Evolutionary conservation across 2,888 invertebrate genomes (phyloP).

Genomic region (Napeogenes sylphis): DNA sequence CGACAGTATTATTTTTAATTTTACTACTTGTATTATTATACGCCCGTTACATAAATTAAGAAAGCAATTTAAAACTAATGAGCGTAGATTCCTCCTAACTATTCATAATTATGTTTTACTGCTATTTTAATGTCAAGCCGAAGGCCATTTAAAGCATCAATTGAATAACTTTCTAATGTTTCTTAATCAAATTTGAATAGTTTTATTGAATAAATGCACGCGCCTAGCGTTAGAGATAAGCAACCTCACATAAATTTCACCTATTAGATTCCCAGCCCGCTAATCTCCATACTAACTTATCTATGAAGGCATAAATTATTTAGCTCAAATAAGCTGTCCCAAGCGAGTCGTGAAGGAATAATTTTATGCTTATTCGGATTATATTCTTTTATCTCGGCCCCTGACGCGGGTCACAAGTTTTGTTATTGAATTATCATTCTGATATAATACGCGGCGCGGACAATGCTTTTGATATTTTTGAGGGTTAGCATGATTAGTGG

Average conservation of each 20-base stretch:
- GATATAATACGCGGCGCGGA: slow-evolving; percentile 69
- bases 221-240: slow-evolving; percentile 61
- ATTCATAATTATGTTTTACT: slow-evolving; percentile 26
- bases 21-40: slow-evolving; percentile 9
- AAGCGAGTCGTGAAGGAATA: slow-evolving; percentile 52
- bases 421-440: slow-evolving; percentile 75
- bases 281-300: slow-evolving; percentile 60
- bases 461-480: slow-evolving; percentile 62
- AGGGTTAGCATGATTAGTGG: slow-evolving; percentile 59
- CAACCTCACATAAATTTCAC: slow-evolving; percentile 58
- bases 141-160: slow-evolving; percentile 31
- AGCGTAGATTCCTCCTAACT: slow-evolving; percentile 20
- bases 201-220: slow-evolving; percentile 57
- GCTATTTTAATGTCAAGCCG: slow-evolving; percentile 22
- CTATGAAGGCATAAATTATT: slow-evolving; percentile 63
- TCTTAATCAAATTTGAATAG: slow-evolving; percentile 57
- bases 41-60: slow-evolving; percentile 12
- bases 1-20: slow-evolving; percentile 5
- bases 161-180: slow-evolving; percentile 47
- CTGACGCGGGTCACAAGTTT: slow-evolving; percentile 61
- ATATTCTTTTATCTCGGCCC: slow-evolving; percentile 59
- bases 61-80: slow-evolving; percentile 21
- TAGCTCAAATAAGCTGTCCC: slow-evolving; percentile 57
- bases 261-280: slow-evolving; percentile 59
- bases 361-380: slow-evolving; percentile 70